Evolutionary conservation across 2,113 vertebrate genomes (phyloP), one percentile per base, ranked within the genome.

Genomic region (Pica pica): DNA sequence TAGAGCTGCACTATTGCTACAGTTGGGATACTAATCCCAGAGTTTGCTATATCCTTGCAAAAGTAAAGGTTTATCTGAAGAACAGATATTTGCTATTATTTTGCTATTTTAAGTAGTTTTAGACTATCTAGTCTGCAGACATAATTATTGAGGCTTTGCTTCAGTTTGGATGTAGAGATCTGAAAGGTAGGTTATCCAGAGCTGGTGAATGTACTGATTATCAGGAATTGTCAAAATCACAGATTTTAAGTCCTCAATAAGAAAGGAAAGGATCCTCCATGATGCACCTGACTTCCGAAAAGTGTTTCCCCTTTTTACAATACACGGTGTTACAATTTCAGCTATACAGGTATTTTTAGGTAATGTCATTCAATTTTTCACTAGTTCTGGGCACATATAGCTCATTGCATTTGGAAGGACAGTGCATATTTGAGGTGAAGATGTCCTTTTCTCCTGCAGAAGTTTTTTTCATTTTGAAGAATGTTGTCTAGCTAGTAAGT

Each of bases 211-310:
- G 8, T 63, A 35, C 26, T 70, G 47, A 39, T 59, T 33, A 61
- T 50, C 53, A 46, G n/a, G 4, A 53, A n/a, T 44, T 55, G 9
- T 44, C 75, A 26, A 46, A 88, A 63, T 50, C 23, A 14, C 13
- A 24, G 6, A 33, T 60, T 80, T 87, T 60, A 70, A 31, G 50
- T 82, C 21, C 24, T 79, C 41, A 55, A 27, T 30, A 41, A 92
- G 31, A 31, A 80, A 87, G 20, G 39, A 77, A 35, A 59, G 8
- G 3, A 33, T 41, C 35, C n/a, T 65, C 46, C 14, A 13, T 74
- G 22, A 12, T 0, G 0, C 59, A 31, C 4, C 1, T 37, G 37
- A 13, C 24, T 39, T 87, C 14, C 22, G 30, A 60, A 26, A 85
- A 42, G 7, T 13, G 12, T 31, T 84, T 78, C 11, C 12, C 5